These are phyloP conservation scores for Labeo rohita DNA, from an alignment of 2,113 vertebrate species.

Conservation along the genomic window DNA sequence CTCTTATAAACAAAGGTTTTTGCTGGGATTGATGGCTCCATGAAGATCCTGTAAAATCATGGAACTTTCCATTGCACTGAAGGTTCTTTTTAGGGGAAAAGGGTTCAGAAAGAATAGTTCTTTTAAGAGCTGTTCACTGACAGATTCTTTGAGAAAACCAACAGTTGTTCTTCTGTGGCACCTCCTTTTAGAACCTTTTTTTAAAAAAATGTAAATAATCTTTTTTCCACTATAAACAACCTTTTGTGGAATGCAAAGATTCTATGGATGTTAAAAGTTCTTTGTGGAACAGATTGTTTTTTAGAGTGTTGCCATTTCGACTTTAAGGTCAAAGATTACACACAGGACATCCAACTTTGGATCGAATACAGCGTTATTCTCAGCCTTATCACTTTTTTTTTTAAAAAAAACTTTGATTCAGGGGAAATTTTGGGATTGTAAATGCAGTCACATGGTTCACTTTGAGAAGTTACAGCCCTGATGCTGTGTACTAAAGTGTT, in stretches of 20 bases:
- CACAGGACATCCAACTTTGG: neutral
- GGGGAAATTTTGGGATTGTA: neutral
- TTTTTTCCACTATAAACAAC: too few species aligned
- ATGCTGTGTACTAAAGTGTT: neutral
- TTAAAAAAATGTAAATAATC: too few species aligned
- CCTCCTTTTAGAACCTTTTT: too few species aligned
- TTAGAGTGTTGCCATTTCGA: too few species aligned
- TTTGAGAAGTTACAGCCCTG: too few species aligned
- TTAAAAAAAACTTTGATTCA: neutral
- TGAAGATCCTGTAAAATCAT: neutral
- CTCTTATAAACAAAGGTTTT: neutral
- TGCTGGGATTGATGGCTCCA: neutral
- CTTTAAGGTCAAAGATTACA: too few species aligned
- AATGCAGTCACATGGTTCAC: neutral
- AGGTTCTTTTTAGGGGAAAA: neutral
- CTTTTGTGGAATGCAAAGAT: too few species aligned
- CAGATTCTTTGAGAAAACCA: neutral
- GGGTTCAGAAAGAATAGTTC: too few species aligned
- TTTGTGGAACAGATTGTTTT: too few species aligned
- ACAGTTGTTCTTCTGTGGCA: too few species aligned
- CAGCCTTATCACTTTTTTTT: neutral
- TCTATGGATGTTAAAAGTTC: too few species aligned
- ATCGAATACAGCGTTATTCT: neutral
- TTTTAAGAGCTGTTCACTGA: neutral
- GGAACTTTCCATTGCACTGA: neutral